Base-by-base conservation (phyloP, 2,888 invertebrate species). In the Tribolium freemani region DNA sequence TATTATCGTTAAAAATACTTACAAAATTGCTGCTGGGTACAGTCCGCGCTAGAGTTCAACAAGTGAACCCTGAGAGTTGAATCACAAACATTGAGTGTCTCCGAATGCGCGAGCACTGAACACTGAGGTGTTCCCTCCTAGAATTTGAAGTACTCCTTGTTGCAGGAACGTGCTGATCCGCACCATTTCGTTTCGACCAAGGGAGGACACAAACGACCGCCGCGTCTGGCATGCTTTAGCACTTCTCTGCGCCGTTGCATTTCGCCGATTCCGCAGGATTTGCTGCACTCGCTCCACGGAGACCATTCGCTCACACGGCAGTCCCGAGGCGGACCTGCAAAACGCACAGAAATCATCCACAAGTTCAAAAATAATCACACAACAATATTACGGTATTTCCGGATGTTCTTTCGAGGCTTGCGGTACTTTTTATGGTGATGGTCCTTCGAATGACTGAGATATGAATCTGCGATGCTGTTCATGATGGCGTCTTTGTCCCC, bases 221-320 rank as follows among this genome's bases (percentile, higher is more conserved):
- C 95, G 9, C 94, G 89, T 73, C 94, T 89, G 67, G 94, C 92
- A 79, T 93, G 92, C 80, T 93, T 92, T 77, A 93, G 87, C 68
- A 97, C 91, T 79, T 92, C 91, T 74, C 96, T 90, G 78, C 92
- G 92, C 80, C 97, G 91, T 85, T 93, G 90, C 86, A 94, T 94
- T 82, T 95, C 94, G 20, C 97, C 97, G 74, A 96, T 96, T 76
- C 96, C 96, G 84, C 97, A 96, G 63, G 94, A 93, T 83, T 94
- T 93, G 87, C 93, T 94, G 88, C 97, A 97, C 5, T 91, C 88
- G 82, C 94, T 93, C 96, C 96, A 96, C 68, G 92, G 91, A 21
- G 94, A 93, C 96, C 96, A 96, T 77, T 93, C 92, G 75, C 93
- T 91, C 61, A 96, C 94, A 79, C 93, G 92, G 87, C 96, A 96